These are phyloP conservation scores for Phaonia tiefii DNA, from an alignment of 2,888 invertebrate genomes.

Conservation along the genomic window DNA sequence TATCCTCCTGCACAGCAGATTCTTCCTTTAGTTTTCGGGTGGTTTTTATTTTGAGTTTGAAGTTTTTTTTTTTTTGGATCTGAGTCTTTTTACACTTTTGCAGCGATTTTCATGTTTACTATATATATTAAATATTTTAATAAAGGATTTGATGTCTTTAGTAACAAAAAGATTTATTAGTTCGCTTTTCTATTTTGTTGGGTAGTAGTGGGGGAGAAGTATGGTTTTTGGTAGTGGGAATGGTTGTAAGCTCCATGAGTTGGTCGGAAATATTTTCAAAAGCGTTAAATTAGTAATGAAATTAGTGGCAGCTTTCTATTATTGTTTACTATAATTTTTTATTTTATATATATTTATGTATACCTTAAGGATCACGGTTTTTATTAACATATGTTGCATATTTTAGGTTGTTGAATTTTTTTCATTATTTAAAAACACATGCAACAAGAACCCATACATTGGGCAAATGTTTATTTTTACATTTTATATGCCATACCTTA, in stretches of 20 bases:
- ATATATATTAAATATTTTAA: neutral
- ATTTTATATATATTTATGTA: neutral
- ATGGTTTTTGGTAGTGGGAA: neutral
- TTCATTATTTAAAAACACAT: too few relatives aligned
- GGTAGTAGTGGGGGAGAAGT: neutral
- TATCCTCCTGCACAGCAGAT: neutral
- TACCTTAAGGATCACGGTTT: too few relatives aligned
- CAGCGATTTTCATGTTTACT: neutral
- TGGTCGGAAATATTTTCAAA: neutral
- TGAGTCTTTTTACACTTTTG: neutral
- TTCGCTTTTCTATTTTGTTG: neutral
- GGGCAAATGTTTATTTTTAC: too few relatives aligned
- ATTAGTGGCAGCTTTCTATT: neutral
- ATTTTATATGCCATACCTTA: too few relatives aligned
- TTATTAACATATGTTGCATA: neutral
- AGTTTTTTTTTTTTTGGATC: neutral
- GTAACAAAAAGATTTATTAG: neutral
- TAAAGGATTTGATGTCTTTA: conserved; percentile 15
- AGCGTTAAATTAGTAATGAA: neutral
- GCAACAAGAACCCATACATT: too few relatives aligned
- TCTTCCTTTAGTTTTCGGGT: neutral
- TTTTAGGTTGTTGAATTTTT: too few relatives aligned
- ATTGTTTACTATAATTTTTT: neutral
- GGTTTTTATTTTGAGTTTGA: neutral
- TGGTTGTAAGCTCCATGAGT: neutral